Conservation (phyloP, 30 jellyfish, hydroid and myxozoan species). For the Aurelia sp. region DNA sequence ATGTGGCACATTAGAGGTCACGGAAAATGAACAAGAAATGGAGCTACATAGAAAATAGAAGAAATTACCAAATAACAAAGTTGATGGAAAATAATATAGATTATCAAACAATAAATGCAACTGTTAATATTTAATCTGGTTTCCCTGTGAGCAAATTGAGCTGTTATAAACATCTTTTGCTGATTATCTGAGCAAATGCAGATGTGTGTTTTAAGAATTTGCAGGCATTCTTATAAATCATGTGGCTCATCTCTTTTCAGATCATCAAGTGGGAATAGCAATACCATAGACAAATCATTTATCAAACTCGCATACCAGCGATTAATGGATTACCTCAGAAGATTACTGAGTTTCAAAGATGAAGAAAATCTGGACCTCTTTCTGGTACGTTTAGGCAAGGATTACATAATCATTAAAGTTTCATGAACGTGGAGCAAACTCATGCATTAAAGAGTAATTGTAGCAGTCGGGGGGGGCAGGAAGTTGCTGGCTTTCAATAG, state of each 20-base stretch:
- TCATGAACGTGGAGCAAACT: too few species aligned
- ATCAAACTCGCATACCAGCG: slow-evolving; percentile 59
- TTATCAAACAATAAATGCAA: too few species aligned
- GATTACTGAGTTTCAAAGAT: slow-evolving; percentile 39
- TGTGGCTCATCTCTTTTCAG: slow-evolving; percentile 10
- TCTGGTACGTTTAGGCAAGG: slow-evolving; percentile 13
- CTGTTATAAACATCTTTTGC: background rate
- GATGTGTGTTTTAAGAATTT: background rate
- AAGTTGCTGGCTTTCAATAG: too few species aligned
- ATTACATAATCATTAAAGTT: background rate
- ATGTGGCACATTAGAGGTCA: too few species aligned
- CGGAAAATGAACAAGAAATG: too few species aligned
- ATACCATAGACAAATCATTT: slow-evolving; percentile 44
- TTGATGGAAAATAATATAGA: too few species aligned
- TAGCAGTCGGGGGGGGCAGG: too few species aligned
- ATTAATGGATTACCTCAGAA: slow-evolving; percentile 52
- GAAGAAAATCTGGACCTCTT: slow-evolving; percentile 34
- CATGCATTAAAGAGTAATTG: too few species aligned
- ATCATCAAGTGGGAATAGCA: slow-evolving; percentile 23
- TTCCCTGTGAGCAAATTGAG: too few species aligned
- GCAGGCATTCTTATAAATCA: background rate
- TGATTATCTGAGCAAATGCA: background rate
- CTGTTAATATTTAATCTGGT: too few species aligned
- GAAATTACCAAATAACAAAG: too few species aligned
- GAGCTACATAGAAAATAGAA: too few species aligned